A percentile compares a stretch with the other conserved stretches of the same genome.
Conservation (phyloP, 2,888 invertebrate species). For the Philereme transversata region DNA sequence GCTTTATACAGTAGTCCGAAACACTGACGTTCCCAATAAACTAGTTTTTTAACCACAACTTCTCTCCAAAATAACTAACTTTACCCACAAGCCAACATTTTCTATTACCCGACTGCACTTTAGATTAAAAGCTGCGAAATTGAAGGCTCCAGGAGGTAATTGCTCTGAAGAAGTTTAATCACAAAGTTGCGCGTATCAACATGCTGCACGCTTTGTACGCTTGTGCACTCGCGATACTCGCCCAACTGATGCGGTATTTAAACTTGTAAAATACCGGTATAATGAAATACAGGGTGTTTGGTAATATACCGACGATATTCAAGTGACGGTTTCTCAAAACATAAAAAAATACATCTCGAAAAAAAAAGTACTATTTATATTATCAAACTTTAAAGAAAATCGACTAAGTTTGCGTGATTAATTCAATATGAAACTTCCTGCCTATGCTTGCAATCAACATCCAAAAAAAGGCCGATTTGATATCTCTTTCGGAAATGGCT, state of each 20-base stretch:
- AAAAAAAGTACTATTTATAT: too few species aligned
- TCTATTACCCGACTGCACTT: slow-evolving; percentile 34
- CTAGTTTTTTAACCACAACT: background rate
- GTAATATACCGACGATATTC: too few species aligned
- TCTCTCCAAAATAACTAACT: slow-evolving; percentile 6
- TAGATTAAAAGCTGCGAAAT: slow-evolving; percentile 36
- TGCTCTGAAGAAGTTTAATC: slow-evolving; percentile 39
- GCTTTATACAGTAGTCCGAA: too few species aligned
- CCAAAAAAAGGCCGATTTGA: too few species aligned
- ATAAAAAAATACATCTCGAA: too few species aligned
- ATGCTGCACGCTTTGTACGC: slow-evolving; percentile 12
- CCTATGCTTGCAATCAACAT: too few species aligned
- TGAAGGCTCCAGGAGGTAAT: slow-evolving; percentile 38
- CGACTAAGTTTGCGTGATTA: too few species aligned
- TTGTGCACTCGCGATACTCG: slow-evolving; percentile 6
- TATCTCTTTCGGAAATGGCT: too few species aligned
- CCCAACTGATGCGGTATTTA: background rate
- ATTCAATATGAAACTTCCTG: too few species aligned
- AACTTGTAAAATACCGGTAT: background rate
- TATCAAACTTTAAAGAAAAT: too few species aligned
- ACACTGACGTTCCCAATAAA: background rate
- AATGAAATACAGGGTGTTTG: too few species aligned
- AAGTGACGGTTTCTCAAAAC: too few species aligned
- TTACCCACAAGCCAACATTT: slow-evolving; percentile 28
- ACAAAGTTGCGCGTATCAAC: slow-evolving; percentile 41